phyloP scores from a whole-genome alignment of 1,140 invertebrate species.

The Pemphigus obesinymphae region DNA sequence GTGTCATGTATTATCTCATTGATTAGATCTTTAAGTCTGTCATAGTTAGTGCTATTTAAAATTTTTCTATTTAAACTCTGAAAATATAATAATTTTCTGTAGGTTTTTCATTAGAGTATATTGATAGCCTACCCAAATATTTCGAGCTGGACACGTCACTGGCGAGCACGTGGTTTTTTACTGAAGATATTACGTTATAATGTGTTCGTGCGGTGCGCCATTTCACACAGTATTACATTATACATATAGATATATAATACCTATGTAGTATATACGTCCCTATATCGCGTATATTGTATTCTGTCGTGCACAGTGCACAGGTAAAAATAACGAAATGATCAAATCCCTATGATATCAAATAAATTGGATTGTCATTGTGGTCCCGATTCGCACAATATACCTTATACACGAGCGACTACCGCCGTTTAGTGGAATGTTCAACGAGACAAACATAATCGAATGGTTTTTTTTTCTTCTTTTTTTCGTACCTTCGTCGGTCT shows the following conservation, averaged over 20 bases:
- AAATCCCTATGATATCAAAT: not conserved
- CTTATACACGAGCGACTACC: not conserved
- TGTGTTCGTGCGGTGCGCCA: not conserved
- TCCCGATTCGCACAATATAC: no score
- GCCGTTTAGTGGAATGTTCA: not conserved
- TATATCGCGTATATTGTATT: not conserved
- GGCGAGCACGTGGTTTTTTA: not conserved
- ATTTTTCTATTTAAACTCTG: no score
- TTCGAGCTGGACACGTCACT: no score
- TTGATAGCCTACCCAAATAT: no score
- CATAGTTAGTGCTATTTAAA: no score
- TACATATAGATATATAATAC: not conserved
- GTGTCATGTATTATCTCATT: no score
- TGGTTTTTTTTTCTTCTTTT: not conserved
- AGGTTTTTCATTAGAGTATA: no score
- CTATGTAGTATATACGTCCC: not conserved
- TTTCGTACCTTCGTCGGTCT: not conserved
- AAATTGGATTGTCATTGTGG: not conserved
- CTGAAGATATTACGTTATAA: not conserved
- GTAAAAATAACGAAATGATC: not conserved
- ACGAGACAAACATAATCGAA: not conserved
- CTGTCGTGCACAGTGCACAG: not conserved
- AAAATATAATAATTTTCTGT: no score
- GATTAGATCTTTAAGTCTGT: no score
- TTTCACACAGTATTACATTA: not conserved